Percentiles rank a stretch among this genome's conserved stretches.
Conservation (phyloP, 2,113 vertebrate species). For the Coryphaenoides rupestris region DNA sequence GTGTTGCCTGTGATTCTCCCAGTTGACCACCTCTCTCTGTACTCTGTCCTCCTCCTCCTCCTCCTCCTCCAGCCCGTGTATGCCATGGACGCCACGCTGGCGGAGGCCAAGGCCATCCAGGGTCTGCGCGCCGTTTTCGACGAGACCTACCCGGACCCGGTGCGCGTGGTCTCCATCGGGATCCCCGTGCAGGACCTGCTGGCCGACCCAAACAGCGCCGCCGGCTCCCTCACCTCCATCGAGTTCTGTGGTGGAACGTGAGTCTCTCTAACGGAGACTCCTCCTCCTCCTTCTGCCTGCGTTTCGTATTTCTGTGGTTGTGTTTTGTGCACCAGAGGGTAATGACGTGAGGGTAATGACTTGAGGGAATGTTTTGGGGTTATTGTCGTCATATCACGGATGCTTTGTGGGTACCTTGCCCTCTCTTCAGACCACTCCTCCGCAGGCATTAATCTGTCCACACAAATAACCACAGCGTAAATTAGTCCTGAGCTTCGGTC, state of each 20-base stretch:
- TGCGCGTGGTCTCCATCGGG: constrained; percentile 92
- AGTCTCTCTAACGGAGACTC: constrained; percentile 68
- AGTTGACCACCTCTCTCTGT: no score
- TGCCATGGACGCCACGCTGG: constrained; percentile 83
- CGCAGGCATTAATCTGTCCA: no score
- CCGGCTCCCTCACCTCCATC: constrained; percentile 85
- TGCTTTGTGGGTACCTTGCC: no score
- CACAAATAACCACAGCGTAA: no score
- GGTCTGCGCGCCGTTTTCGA: constrained; percentile 95
- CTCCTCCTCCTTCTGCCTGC: no score
- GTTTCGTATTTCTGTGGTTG: not conserved
- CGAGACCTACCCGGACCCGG: constrained; percentile 95
- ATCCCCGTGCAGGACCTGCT: constrained; percentile 85
- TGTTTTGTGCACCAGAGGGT: no score
- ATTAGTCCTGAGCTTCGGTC: no score
- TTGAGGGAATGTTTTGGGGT: not conserved
- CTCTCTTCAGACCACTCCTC: no score
- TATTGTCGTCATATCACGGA: no score
- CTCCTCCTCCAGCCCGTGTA: constrained; percentile 77
- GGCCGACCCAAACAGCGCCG: constrained; percentile 82
- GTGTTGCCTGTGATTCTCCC: no score
- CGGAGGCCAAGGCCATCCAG: constrained; percentile 92
- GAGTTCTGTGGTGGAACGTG: constrained; percentile 98
- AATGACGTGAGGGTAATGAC: not conserved
- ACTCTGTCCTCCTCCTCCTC: not conserved